Base-by-base conservation (phyloP, 2,888 invertebrate species). In the Amorpha juglandis region DNA sequence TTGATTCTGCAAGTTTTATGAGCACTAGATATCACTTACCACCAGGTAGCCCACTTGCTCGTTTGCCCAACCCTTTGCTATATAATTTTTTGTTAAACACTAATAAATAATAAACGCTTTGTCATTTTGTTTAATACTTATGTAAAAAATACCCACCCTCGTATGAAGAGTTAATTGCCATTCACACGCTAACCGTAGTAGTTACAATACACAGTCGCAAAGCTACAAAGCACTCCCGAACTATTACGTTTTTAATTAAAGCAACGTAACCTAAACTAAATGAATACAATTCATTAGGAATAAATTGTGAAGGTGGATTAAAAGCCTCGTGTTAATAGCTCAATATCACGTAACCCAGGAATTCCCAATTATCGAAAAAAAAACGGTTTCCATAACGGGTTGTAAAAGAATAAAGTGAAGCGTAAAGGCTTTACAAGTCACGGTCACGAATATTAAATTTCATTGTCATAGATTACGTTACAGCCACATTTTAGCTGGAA, bases 401-500 rank as follows among this genome's bases (percentile, higher is more conserved):
- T 50, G 45, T 45, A 50, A 50, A 50, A 19, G 58, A 19, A 58
- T 7, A 38, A 58, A 58, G 38, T 42, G 38, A 58, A 58, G 58
- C 35, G 35, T 16, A 12, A 55, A 58, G 38, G 38, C 58, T 58
- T 58, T 19, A 38, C 58, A 19, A 58, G 42, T 58, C 58, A 58
- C 42, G 58, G 42, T 58, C 58, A 58, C 58, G 58, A 42, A 58
- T 38, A 58, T 58, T 58, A 12, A 58, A 58, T 42, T 58, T 42
- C 19, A 58, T 38, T 58, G 19, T 58, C 11, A 27, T 14, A 27
- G 21, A 14, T 52, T 33, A 52, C 27, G 52, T 27, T 52, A 52
- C 19, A 19, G 50, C 3, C 9, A 14, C 11, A 50, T 19, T 19
- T 19, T 50, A 9, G 38, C 38, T 38, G 38, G 38, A 7, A 38